These are phyloP conservation scores for Mimumesa dahlbomi DNA, from an alignment of 2,888 invertebrate species.

Conservation along the genomic window DNA sequence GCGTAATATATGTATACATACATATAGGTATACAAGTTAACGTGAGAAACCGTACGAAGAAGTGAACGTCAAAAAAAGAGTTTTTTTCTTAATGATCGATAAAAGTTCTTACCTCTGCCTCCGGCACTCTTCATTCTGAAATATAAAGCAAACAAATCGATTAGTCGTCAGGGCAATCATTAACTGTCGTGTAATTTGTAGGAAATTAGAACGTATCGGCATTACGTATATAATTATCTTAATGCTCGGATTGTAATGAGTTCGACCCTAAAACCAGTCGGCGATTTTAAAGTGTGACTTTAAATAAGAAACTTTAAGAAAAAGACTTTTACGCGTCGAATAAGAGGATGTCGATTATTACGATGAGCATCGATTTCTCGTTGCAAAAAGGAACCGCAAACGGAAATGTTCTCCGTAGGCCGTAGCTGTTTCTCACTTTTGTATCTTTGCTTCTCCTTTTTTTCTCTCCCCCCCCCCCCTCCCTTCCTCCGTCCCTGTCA, in stretches of 20 bases:
- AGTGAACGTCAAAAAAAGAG: too few species aligned
- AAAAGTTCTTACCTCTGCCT: constrained; percentile 75
- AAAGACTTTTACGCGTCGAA: too few species aligned
- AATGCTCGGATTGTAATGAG: too few species aligned
- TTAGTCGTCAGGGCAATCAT: neutral
- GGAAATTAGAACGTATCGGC: neutral
- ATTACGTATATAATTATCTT: too few species aligned
- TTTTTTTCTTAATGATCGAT: too few species aligned
- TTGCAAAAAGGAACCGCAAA: constrained; percentile 30
- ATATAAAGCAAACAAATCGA: constrained; percentile 48
- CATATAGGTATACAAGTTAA: too few species aligned
- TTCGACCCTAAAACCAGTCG: too few species aligned
- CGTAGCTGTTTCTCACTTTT: constrained; percentile 7
- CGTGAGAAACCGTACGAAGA: too few species aligned
- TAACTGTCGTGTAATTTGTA: neutral
- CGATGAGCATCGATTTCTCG: constrained; percentile 35
- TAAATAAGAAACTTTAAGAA: too few species aligned
- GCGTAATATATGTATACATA: too few species aligned
- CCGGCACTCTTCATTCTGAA: constrained; percentile 77
- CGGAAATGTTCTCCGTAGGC: constrained; percentile 6
- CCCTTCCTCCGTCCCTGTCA: constrained; percentile 30
- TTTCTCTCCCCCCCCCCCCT: constrained; percentile 11
- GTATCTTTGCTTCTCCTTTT: constrained; percentile 3
- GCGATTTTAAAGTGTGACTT: too few species aligned
- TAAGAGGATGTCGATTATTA: constrained; percentile 22